Conservation (phyloP, 2,888 invertebrate genomes). For the Pristionchus entomophagus region DNA sequence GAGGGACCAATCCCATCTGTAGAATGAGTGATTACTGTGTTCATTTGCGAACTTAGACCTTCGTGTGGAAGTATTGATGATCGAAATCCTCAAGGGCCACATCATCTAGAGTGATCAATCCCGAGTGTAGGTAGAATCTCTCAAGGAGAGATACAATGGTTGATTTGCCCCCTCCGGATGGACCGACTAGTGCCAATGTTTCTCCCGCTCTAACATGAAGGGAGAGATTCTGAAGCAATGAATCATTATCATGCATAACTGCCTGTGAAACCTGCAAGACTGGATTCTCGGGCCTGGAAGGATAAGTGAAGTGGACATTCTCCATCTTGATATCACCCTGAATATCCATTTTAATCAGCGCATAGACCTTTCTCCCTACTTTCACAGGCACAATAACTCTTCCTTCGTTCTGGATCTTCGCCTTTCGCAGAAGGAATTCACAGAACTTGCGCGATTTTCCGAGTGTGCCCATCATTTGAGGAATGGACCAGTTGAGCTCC, state of each 20-base stretch:
- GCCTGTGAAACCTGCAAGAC: constrained; percentile 83
- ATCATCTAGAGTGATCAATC: constrained; percentile 76
- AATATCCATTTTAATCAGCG: too few relatives aligned
- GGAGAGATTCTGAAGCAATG: constrained; percentile 20
- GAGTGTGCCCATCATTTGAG: constrained; percentile 77
- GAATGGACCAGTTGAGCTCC: constrained; percentile 76
- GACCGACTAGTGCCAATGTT: constrained; percentile 78
- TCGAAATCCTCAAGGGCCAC: constrained; percentile 58
- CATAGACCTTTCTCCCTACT: too few relatives aligned
- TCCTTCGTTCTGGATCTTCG: background rate
- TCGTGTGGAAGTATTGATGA: too few relatives aligned
- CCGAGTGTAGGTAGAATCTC: constrained; percentile 76
- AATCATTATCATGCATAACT: background rate
- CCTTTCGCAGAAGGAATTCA: constrained; percentile 53
- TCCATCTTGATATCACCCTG: constrained; percentile 83
- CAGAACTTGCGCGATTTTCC: constrained; percentile 77
- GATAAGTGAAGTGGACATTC: constrained; percentile 87
- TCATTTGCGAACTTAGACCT: too few relatives aligned
- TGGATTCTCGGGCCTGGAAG: constrained; percentile 84
- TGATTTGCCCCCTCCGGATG: constrained; percentile 77
- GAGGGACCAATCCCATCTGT: constrained; percentile 50
- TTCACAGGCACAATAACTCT: background rate
- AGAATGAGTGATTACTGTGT: too few relatives aligned
- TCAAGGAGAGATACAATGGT: constrained; percentile 77
- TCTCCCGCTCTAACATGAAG: constrained; percentile 76